Evolutionary conservation across 2,888 invertebrate species (phyloP), one percentile per base, ranked within the genome.

Genomic region (Mimas tiliae): DNA sequence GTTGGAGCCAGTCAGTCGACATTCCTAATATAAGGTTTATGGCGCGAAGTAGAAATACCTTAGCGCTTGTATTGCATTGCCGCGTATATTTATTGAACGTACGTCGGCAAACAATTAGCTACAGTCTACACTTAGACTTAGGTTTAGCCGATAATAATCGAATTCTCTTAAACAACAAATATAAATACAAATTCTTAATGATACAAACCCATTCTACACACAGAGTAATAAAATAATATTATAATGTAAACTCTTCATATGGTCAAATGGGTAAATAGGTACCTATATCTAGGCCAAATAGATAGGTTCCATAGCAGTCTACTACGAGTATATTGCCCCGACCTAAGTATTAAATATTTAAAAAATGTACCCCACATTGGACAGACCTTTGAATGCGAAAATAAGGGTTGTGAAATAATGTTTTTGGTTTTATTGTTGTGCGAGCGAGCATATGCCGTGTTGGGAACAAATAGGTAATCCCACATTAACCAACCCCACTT

Each of bases 31-130:
- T 83, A 77, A 79, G 82, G 86, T 82, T 90, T 90, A 89, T 90
- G 87, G 91, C 87, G 90, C 90, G 88, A 91, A 89, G 86, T 86
- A 84, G 80, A 88, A 90, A 91, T 93, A 87, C 89, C 88, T 86
- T 80, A 83, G 84, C 84, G 82, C 80, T 88, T 86, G 85, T 86
- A 88, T 91, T 88, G 88, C 88, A 91, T 90, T 81, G 77, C 73
- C 76, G 79, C 81, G 68, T 66, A 69, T 88, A 87, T 87, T 89
- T 86, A 86, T 84, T 82, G 80, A 79, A 71, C 79, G 79, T 58
- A 42, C 19, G 58, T 58, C 19, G 42, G 58, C 42, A 58, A 58
- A 68, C 70, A 67, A 63, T 67, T 63, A 52, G 58, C 65, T 65
- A 62, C 58, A 52, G 47, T 19, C 65, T 65, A 62, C 58, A 52